These are phyloP conservation scores for Melanerpes formicivorus DNA, from an alignment of 2,113 vertebrate genomes.

Conservation along the genomic window DNA sequence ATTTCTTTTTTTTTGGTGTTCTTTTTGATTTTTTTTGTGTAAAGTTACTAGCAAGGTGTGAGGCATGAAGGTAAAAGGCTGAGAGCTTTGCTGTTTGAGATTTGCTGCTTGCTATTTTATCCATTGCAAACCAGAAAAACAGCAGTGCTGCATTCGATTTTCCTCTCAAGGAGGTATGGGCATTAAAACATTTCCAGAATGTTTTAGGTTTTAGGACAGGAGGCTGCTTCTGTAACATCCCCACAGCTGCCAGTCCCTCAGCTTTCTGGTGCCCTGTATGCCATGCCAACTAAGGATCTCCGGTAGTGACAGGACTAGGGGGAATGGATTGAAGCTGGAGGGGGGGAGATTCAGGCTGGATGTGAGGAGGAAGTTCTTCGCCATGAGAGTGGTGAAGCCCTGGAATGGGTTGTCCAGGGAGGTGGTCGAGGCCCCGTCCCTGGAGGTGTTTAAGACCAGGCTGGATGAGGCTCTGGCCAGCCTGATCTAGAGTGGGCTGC, in stretches of 20 bases:
- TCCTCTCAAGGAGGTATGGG: background rate
- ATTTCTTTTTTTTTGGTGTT: no score
- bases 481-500: no score
- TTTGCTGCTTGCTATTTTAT: background rate
- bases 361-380: no score
- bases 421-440: no score
- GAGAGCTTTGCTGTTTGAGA: background rate
- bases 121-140: background rate
- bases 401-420: no score
- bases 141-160: background rate
- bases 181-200: background rate
- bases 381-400: no score
- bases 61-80: background rate
- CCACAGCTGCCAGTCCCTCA: background rate
- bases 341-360: no score
- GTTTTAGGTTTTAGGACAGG: no score
- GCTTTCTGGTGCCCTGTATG: background rate
- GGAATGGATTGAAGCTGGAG: no score
- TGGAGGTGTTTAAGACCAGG: no score
- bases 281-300: background rate
- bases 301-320: no score
- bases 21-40: background rate
- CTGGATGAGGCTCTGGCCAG: no score
- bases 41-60: background rate
- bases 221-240: background rate